These are phyloP conservation scores for Eupithecia subfuscata DNA, from an alignment of 2,888 invertebrate genomes.

Conservation along the genomic window DNA sequence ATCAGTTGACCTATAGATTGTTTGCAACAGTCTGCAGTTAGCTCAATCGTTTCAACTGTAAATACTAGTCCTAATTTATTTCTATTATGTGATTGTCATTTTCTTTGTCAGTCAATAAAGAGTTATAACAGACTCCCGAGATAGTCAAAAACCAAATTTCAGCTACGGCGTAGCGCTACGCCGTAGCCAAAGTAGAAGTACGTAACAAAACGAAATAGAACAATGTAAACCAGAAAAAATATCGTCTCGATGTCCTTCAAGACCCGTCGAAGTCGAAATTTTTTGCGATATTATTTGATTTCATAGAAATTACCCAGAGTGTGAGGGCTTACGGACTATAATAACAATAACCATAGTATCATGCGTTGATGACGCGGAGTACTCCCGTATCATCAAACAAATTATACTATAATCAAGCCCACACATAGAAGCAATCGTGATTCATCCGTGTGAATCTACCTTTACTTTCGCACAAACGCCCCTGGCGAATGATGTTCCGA, in stretches of 20 bases:
- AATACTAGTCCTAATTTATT: too few species aligned
- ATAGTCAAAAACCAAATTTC: not conserved
- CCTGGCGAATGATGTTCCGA: conserved; percentile 35
- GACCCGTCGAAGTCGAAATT: too few species aligned
- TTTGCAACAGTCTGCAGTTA: too few species aligned
- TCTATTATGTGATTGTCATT: too few species aligned
- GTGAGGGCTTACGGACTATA: too few species aligned
- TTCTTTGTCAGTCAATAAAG: too few species aligned
- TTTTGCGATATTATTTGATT: too few species aligned
- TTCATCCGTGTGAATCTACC: not conserved
- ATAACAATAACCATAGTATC: too few species aligned
- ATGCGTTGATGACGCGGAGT: too few species aligned
- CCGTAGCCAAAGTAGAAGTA: not conserved
- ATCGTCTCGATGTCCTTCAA: not conserved
- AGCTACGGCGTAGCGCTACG: not conserved
- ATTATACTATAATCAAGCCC: not conserved
- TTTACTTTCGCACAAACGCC: conserved; percentile 21
- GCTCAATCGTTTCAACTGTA: too few species aligned
- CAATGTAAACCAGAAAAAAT: not conserved
- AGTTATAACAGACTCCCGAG: not conserved
- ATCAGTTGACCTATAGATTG: too few species aligned
- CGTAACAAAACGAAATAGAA: not conserved
- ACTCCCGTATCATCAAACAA: not conserved
- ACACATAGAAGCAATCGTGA: not conserved
- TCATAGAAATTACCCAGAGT: too few species aligned